Evolutionary conservation across 2,113 vertebrate species (phyloP).

Genomic region (Craseonycteris thonglongyai): DNA sequence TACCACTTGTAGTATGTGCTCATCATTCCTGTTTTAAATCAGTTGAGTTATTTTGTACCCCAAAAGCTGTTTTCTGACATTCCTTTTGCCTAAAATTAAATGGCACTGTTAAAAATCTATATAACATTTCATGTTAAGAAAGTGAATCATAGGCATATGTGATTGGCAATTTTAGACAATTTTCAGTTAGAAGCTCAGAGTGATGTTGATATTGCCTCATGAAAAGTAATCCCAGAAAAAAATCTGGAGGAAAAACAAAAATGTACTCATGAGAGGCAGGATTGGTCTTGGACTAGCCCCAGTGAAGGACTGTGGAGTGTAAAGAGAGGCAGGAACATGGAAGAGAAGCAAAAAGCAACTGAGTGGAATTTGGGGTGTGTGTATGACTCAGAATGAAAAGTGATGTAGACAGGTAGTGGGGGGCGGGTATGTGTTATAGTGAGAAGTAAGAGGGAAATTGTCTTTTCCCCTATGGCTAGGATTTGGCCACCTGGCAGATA

Average conservation of each 20-base stretch:
- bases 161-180: not conserved
- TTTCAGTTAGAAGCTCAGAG: not conserved
- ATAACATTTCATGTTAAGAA: not conserved
- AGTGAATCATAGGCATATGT: not conserved
- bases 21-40: not conserved
- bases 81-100: not conserved
- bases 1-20: not conserved
- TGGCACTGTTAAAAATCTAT: not conserved
- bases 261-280: not conserved
- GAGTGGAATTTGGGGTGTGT: no score
- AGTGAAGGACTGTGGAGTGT: not conserved
- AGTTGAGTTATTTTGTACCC: not conserved
- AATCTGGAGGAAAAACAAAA: not conserved
- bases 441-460: not conserved
- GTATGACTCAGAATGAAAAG: not conserved
- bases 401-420: accelerated
- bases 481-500: not conserved
- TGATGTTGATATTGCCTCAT: not conserved
- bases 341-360: not conserved
- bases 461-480: not conserved
- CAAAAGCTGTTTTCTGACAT: not conserved
- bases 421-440: not conserved
- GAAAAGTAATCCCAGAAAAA: not conserved
- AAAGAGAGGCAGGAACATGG: not conserved
- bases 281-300: not conserved